Percentiles rank a stretch among this genome's conserved stretches.
Conservation (phyloP, 2,797 vertebrate species). For the Characodon lateralis region DNA sequence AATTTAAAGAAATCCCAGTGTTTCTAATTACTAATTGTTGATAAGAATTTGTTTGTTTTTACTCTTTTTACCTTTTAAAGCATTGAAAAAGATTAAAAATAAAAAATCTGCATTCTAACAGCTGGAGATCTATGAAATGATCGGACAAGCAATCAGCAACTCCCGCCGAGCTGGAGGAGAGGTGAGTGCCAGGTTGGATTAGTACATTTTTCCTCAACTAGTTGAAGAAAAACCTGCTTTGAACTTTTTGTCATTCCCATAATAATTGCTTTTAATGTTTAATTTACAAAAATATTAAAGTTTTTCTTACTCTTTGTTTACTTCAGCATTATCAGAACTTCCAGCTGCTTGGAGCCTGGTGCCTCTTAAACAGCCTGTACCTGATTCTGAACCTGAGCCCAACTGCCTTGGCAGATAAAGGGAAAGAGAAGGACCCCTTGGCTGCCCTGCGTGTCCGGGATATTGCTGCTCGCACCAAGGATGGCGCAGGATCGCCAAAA, state of each 20-base stretch:
- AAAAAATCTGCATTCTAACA: conserved; percentile 69
- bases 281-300: neutral
- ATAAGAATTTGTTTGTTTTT: neutral
- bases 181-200: conserved; percentile 75
- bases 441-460: conserved; percentile 95
- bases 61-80: neutral
- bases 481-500: conserved; percentile 97
- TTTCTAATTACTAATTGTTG: neutral
- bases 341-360: conserved; percentile 97
- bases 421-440: conserved; percentile 97
- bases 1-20: neutral
- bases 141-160: conserved; percentile 95
- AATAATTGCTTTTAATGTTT: neutral
- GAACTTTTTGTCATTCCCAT: neutral
- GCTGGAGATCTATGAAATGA: conserved; percentile 99
- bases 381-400: conserved; percentile 97
- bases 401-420: conserved; percentile 96
- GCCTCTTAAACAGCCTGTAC: conserved; percentile 96
- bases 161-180: conserved; percentile 96
- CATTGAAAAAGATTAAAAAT: neutral
- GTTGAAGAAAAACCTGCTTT: neutral
- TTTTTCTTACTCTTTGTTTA: conserved; percentile 8
- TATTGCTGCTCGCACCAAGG: conserved; percentile 93
- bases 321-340: conserved; percentile 98
- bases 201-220: neutral